These are phyloP conservation scores for Lottia gigantea DNA, from an alignment of 2,888 invertebrate species.

Conservation along the genomic window DNA sequence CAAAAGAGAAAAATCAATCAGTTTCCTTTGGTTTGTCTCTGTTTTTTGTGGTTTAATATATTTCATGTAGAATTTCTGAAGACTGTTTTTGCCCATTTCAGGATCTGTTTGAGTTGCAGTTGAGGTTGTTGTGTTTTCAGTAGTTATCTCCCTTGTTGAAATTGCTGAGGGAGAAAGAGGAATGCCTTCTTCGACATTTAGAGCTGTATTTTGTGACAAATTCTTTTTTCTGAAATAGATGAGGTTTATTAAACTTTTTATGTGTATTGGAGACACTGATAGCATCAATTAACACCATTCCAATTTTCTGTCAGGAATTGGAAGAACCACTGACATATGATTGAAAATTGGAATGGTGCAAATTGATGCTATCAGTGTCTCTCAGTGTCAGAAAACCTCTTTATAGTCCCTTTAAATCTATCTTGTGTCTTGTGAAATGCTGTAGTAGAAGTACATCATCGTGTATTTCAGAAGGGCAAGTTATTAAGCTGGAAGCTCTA, in stretches of 20 bases:
- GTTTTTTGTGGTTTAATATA: not conserved
- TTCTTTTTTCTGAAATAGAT: not conserved
- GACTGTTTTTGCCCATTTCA: not conserved
- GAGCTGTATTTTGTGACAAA: not conserved
- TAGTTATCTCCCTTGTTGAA: not conserved
- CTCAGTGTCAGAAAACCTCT: too few species aligned
- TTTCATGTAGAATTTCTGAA: not conserved
- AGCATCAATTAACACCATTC: too few species aligned
- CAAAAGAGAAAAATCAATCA: slow-evolving; percentile 30
- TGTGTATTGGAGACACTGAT: too few species aligned
- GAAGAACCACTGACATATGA: too few species aligned
- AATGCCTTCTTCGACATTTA: not conserved
- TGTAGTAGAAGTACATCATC: too few species aligned
- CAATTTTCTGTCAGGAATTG: too few species aligned
- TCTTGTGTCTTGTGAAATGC: too few species aligned
- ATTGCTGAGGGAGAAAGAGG: not conserved
- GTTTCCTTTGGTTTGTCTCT: slow-evolving; percentile 9
- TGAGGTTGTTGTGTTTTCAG: not conserved
- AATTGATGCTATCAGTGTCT: too few species aligned
- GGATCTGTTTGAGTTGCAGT: not conserved
- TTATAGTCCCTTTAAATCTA: too few species aligned
- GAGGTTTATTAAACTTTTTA: not conserved
- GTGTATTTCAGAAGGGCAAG: too few species aligned
- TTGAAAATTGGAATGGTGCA: too few species aligned
- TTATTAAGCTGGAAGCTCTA: too few species aligned